phyloP scores from a whole-genome alignment of 2,113 vertebrate genomes.

The Cyanocitta stelleri region DNA sequence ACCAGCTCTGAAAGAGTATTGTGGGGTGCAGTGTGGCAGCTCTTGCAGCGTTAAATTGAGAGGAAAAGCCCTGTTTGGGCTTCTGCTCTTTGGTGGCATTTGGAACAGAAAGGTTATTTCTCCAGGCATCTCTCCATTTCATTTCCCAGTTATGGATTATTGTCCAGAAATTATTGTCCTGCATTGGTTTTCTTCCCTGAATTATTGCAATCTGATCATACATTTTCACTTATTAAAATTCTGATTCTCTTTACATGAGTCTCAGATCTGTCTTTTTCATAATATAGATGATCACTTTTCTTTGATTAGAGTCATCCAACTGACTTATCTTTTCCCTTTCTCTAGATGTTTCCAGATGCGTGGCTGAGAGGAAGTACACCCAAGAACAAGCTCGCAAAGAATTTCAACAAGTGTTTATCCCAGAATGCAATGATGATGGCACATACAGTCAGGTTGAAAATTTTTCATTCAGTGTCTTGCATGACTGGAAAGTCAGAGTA shows the following conservation, averaged over 20 bases:
- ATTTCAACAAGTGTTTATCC: slow-evolving; percentile 93
- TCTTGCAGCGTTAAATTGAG: neutral
- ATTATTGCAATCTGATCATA: fast-evolving
- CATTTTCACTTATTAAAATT: neutral
- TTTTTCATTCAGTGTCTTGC: neutral
- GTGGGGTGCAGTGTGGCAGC: neutral
- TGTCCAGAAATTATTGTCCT: neutral
- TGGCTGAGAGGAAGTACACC: slow-evolving; percentile 95
- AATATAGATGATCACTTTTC: neutral
- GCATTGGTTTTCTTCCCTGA: neutral
- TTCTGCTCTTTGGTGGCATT: neutral
- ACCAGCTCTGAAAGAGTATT: neutral
- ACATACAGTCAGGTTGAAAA: slow-evolving; percentile 90
- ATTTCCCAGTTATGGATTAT: neutral
- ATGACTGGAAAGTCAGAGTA: neutral
- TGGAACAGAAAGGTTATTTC: neutral
- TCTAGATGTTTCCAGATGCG: slow-evolving; percentile 93
- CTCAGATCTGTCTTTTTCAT: neutral
- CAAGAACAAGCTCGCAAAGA: slow-evolving; percentile 96
- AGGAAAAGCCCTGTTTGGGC: neutral
- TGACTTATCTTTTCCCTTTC: neutral
- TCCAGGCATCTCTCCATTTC: neutral
- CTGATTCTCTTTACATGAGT: fast-evolving
- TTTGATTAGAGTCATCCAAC: neutral
- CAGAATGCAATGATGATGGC: slow-evolving; percentile 92